Evolutionary conservation across 2,888 invertebrate species (phyloP), one percentile per base, ranked within the genome.

Genomic region (Sminthurinus aureus): DNA sequence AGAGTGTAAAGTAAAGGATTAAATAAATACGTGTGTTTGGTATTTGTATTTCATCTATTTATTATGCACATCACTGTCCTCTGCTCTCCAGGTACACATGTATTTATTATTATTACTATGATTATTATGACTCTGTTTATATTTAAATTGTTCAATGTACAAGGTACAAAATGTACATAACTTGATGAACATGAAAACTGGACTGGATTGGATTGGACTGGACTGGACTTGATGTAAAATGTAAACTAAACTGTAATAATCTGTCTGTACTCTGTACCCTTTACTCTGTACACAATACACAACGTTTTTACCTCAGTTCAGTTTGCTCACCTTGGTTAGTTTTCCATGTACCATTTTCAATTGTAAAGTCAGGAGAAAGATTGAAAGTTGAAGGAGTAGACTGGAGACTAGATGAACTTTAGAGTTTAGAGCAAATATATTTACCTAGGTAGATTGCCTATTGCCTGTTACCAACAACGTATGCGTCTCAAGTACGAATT

Each of bases 371-470:
- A 38, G 50, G 75, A 50, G 50, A 50, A 51, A n/a, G 75, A 51
- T 38, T 38, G 75, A 11, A 22, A n/a, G n/a, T 64, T 18, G 13
- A 18, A 64, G 3, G n/a, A 3, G 13, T 64, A 64, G 64, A 64
- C n/a, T 64, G 64, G n/a, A 64, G 64, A n/a, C n/a, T 38, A 4
- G 38, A 38, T 38, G 38, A 38, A 38, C 38, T 38, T 38, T 38
- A 38, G 38, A 38, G 38, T 38, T 38, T 38, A 38, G 38, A 38
- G 38, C 38, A 38, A 38, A 38, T 38, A 38, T 38, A 38, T 6
- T 38, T 38, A 38, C 38, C 3, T 38, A 6, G 38, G 38, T 80
- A 71, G 80, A 80, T 52, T 38, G 38, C 38, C 80, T 58, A 80
- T 71, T 71, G 71, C 13, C 66, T 58, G 24, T 52, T 26, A 71